phyloP scores from a whole-genome alignment of 1,140 invertebrate genomes.

The Contarinia nasturtii region DNA sequence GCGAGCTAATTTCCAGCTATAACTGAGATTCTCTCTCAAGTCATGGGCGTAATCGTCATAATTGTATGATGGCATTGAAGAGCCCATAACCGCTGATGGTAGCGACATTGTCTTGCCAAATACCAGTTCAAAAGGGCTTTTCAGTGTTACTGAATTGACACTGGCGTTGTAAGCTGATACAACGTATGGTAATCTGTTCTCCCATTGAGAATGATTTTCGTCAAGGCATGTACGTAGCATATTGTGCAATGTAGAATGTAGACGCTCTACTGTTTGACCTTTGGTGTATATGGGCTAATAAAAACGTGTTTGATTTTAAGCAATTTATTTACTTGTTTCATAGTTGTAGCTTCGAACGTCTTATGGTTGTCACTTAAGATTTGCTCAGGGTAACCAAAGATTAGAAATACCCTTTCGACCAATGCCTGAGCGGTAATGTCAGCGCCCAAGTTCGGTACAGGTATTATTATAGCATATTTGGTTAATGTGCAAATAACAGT shows the following conservation, averaged over 20 bases:
- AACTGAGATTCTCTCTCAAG: constrained; percentile 4
- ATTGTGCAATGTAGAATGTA: background rate
- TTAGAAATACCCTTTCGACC: background rate
- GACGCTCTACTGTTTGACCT: background rate
- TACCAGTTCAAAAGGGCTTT: constrained; percentile 8
- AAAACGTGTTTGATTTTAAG: background rate
- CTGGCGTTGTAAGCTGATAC: constrained; percentile 1
- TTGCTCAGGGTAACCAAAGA: background rate
- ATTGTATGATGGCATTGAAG: constrained; percentile 6
- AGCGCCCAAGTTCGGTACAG: background rate
- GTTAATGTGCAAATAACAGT: constrained; percentile 3
- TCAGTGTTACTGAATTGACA: background rate
- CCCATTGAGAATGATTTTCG: constrained; percentile 2
- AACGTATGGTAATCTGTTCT: constrained; percentile 1
- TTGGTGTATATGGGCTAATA: background rate
- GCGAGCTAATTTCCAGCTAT: background rate
- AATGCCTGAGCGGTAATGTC: background rate
- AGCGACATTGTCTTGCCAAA: constrained; percentile 6
- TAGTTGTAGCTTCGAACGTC: background rate
- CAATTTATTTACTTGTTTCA: background rate
- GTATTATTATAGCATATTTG: background rate
- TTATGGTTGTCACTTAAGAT: background rate
- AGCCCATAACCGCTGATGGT: background rate
- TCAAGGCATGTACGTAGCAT: background rate
- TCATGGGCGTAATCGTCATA: constrained; percentile 5